phyloP scores from a whole-genome alignment of 1,140 invertebrate species.

The Macrotrachela quadricornifera region DNA sequence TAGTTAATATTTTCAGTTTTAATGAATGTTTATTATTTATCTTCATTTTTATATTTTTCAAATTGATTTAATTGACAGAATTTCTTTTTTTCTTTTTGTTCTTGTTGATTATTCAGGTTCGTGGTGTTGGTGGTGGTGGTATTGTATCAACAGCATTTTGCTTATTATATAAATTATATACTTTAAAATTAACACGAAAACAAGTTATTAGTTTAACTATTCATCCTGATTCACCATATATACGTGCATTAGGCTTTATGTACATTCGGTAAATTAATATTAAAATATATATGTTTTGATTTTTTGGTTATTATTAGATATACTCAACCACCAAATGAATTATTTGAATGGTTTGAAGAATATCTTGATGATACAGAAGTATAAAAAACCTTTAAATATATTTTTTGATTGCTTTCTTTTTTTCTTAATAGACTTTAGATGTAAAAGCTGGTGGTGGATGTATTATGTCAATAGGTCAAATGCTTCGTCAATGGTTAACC shows the following conservation, averaged over 20 bases:
- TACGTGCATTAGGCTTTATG: slow-evolving; percentile 85
- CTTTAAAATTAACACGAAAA: slow-evolving; percentile 78
- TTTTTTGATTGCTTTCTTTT: background rate
- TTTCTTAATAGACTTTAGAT: slow-evolving; percentile 54
- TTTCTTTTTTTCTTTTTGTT: no score
- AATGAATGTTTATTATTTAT: background rate
- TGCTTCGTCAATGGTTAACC: slow-evolving; percentile 72
- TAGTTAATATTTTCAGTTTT: background rate
- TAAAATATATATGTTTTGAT: background rate
- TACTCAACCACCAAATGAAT: slow-evolving; percentile 75
- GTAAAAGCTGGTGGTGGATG: slow-evolving; percentile 89
- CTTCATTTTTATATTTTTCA: background rate
- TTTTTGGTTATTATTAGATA: slow-evolving; percentile 41
- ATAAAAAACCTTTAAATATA: slow-evolving; percentile 14
- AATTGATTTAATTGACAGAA: background rate
- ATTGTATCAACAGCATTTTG: slow-evolving; percentile 96
- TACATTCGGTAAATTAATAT: slow-evolving; percentile 47
- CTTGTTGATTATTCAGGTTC: slow-evolving; percentile 42
- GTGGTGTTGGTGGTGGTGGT: slow-evolving; percentile 90
- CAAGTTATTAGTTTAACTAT: slow-evolving; percentile 84
- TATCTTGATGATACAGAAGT: slow-evolving; percentile 86
- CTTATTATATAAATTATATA: slow-evolving; percentile 93
- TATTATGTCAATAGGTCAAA: slow-evolving; percentile 72
- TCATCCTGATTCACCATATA: slow-evolving; percentile 87
- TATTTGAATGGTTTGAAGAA: slow-evolving; percentile 87